Base-by-base conservation (phyloP, 1,140 invertebrate species). In the Drosophila quadrilineata region DNA sequence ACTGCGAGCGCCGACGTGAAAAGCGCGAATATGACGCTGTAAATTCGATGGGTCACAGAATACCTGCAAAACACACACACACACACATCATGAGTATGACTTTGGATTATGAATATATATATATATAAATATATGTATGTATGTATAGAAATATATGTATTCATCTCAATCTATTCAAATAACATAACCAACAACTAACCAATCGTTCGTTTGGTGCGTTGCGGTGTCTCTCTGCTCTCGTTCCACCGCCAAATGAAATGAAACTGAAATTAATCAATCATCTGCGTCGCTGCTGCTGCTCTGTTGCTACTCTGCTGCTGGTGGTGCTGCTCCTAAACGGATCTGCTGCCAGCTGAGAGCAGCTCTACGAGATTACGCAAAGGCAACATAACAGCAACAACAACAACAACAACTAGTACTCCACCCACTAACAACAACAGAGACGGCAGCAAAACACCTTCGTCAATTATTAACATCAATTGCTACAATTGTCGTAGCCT, bases 1-100 rank as follows among this genome's bases (percentile, higher is more conserved):
- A 79, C 95, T 95, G 75, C 97, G 92, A 3, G 97, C 96, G 9
- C 97, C 97, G 12, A 95, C 94, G 94, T 98, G 97, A 89, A 97
- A 94, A 31, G 95, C 94, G 75, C 97, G 93, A 88, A 99, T 98
- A 92, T 99, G 98, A 64, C 97, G 94, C 91, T 99, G 97, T 56
- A 99, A 93, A 91, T 98, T 98, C 90, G 95, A 97, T 71, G 97
- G 96, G 93, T 99, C 97, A 66, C 96, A 96, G 92, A 98, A 99
- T 75, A 95, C 94, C 94, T 95, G 93, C 89, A 93, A 92, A 77
- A 56, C 40, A 52, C 19, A 59, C 16, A 66, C 29, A 57, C 54
- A 58, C 64, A 35, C 17, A 9, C 14, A 70, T 3, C 52, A 21
- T 54, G 60, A 66, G 53, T 70, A 52, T 56, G 38, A 33, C 48